Base-by-base conservation (phyloP, 35 echinoderm and acorn worm species). In the Ophiothrix spiculata region DNA sequence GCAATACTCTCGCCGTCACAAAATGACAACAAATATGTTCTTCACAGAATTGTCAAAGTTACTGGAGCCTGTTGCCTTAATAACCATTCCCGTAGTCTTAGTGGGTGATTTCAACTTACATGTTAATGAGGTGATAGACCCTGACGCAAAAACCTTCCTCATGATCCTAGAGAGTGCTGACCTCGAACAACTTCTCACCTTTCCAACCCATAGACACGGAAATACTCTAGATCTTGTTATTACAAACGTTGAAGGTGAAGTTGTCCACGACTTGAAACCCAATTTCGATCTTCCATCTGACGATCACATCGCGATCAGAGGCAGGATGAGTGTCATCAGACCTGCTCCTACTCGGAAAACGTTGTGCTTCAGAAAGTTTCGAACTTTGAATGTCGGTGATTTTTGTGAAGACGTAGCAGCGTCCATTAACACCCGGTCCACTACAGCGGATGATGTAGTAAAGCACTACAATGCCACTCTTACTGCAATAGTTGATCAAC, bases 341-440 rank as follows among this genome's bases (percentile, higher is more conserved):
- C 88, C 88, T 90, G 64, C 31, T 4, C 25, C 79, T 35, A 46
- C 79, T 13, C 82, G 74, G 76, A 78, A 87, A 33, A 14, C 36
- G 21, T 11, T 79, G n/a, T 25, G 29, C 56, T 36, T 42, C 4
- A 37, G 39, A 79, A 87, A 31, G 23, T 79, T 32, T 40, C 39
- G 1, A 13, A 12, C 19, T 29, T 79, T 45, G 75, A 79, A n/a
- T 23, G 1, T 87, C 1, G 29, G 16, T 19, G 23, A 56, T 15
- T 78, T 87, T 29, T 17, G 39, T 13, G 12, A 60, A 25, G 85
- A 87, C 38, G 54, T 87, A 31, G 12, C 10, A 25, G 12, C 37
- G 25, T 77, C 85, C 6, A 32, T 56, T 28, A 4, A 54, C n/a
- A 14, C 12, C 25, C n/a, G n/a, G n/a, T n/a, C n/a, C n/a, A n/a